phyloP scores from a whole-genome alignment of 2,797 vertebrate species.

The Danio choprae region DNA sequence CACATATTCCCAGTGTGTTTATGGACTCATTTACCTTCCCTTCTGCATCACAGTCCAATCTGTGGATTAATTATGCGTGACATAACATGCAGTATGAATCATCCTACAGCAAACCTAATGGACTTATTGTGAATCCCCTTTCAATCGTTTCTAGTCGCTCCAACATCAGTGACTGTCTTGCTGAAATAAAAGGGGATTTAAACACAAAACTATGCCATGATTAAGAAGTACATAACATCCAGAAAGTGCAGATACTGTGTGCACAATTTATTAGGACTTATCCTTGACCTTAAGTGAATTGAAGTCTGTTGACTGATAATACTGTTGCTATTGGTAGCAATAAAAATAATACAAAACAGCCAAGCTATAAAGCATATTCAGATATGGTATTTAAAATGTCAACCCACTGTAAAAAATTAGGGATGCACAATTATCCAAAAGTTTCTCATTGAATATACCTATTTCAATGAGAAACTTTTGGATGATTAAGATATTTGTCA shows the following conservation, averaged over 20 bases:
- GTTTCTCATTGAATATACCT: no score
- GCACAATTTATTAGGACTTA: constrained; percentile 3
- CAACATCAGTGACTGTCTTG: not conserved
- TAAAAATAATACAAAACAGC: not conserved
- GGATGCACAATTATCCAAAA: no score
- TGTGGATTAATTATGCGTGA: not conserved
- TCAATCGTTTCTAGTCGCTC: not conserved
- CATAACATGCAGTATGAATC: not conserved
- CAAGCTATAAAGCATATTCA: not conserved
- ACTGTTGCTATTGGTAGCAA: not conserved
- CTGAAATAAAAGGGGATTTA: not conserved
- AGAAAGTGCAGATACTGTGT: not conserved
- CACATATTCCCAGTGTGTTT: not conserved
- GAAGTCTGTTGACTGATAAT: constrained; percentile 10
- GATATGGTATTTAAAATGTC: no score
- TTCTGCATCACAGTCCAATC: not conserved
- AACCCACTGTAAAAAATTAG: not conserved
- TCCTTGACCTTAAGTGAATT: constrained; percentile 28
- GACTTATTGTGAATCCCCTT: not conserved
- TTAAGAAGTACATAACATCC: not conserved
- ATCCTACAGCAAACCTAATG: not conserved
- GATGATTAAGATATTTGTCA: no score
- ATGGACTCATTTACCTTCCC: not conserved
- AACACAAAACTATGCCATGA: not conserved
- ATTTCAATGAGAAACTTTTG: no score